phyloP scores from a whole-genome alignment of 1,140 invertebrate species.

The Zaprionus capensis region DNA sequence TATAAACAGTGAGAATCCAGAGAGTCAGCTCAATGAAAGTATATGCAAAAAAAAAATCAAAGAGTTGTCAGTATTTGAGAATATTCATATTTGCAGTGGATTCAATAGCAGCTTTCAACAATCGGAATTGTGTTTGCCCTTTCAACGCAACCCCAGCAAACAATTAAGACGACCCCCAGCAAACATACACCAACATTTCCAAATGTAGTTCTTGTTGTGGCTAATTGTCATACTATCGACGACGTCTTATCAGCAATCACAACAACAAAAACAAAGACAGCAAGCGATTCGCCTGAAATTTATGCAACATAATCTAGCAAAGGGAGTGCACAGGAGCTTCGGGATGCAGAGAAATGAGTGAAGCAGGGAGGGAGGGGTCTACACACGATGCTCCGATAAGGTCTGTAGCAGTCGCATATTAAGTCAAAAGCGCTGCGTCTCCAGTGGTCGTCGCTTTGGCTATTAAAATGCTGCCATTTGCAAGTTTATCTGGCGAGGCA shows the following conservation, averaged over 20 bases:
- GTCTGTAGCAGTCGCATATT: slow-evolving; percentile 53
- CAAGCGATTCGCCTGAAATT: slow-evolving; percentile 72
- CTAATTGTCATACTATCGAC: slow-evolving; percentile 80
- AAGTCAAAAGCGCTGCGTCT: slow-evolving; percentile 71
- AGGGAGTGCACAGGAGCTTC: neutral
- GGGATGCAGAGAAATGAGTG: too few relatives aligned
- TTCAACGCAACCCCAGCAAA: slow-evolving; percentile 68
- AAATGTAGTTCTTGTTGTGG: slow-evolving; percentile 70
- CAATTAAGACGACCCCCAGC: slow-evolving; percentile 56
- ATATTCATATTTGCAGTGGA: neutral
- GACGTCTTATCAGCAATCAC: slow-evolving; percentile 60
- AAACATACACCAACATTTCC: slow-evolving; percentile 41
- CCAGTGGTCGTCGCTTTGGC: slow-evolving; percentile 27
- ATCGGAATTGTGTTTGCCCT: slow-evolving; percentile 63
- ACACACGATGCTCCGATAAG: slow-evolving; percentile 53
- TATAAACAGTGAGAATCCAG: neutral
- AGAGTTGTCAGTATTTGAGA: neutral
- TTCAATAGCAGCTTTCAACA: slow-evolving; percentile 45
- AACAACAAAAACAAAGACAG: slow-evolving; percentile 42
- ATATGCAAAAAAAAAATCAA: neutral
- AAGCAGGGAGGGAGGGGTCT: slow-evolving; percentile 27
- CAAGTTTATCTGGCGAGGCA: slow-evolving; percentile 68
- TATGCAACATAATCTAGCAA: slow-evolving; percentile 64
- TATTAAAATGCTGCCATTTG: slow-evolving; percentile 80
- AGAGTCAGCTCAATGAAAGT: too few relatives aligned